Percentiles rank a stretch among this genome's conserved stretches.
These are phyloP conservation scores for Metellina segmentata DNA, from an alignment of 2,888 invertebrate species.

Conservation along the genomic window DNA sequence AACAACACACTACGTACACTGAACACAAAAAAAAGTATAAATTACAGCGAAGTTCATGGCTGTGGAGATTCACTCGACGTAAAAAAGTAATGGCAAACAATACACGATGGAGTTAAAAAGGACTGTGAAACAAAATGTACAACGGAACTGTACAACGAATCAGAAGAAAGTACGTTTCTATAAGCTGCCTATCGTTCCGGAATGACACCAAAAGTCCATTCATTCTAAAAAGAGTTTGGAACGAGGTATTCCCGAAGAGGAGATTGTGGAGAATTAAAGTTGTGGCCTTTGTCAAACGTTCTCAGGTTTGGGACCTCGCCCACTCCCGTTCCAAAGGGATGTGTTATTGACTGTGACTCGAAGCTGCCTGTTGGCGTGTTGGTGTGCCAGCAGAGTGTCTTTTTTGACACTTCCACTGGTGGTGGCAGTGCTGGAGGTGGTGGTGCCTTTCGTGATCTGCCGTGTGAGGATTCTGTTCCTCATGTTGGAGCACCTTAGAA, in stretches of 20 bases:
- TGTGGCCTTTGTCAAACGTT: conserved; percentile 42
- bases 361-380: conserved; percentile 34
- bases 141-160: not conserved
- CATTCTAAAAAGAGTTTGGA: no score
- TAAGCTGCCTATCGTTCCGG: not conserved
- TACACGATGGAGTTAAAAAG: not conserved
- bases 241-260: no score
- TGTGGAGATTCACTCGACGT: not conserved
- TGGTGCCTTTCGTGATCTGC: conserved; percentile 68
- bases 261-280: no score
- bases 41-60: not conserved
- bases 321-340: conserved; percentile 3
- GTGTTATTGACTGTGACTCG: conserved; percentile 43
- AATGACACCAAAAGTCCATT: no score
- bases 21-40: not conserved
- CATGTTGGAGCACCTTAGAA: conserved; percentile 56
- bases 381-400: conserved; percentile 28
- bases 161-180: not conserved
- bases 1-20: not conserved
- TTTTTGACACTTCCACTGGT: conserved; percentile 66
- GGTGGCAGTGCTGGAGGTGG: conserved; percentile 66
- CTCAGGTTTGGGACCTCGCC: conserved; percentile 34
- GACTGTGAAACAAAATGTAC: not conserved
- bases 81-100: not conserved
- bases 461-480: conserved; percentile 38